Evolutionary conservation across 1,140 invertebrate species (phyloP).

Genomic region (Aphelenchoides avenae): DNA sequence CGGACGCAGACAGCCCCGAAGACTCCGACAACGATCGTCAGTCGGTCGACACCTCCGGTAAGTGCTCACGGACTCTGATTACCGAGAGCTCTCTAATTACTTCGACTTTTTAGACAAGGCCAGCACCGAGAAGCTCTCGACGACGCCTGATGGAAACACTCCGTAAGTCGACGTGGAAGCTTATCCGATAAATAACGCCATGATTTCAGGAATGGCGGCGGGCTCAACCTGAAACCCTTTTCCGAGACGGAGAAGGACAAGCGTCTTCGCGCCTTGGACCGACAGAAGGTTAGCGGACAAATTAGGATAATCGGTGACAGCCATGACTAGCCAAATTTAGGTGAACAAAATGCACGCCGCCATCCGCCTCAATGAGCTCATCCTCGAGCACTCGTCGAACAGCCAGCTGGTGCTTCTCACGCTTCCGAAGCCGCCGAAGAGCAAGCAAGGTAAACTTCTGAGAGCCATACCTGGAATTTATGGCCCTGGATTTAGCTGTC

Average conservation of each 20-base stretch:
- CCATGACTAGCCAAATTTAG: slow-evolving; percentile 10
- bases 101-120: too few relatives aligned
- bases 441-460: slow-evolving; percentile 30
- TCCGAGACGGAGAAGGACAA: slow-evolving; percentile 40
- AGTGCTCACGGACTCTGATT: too few relatives aligned
- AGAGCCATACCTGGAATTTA: background rate
- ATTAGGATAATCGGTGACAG: background rate
- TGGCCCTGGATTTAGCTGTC: slow-evolving; percentile 12
- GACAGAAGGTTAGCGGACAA: slow-evolving; percentile 25
- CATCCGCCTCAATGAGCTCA: slow-evolving; percentile 93
- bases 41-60: too few relatives aligned
- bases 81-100: too few relatives aligned
- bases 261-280: slow-evolving; percentile 41
- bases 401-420: slow-evolving; percentile 95
- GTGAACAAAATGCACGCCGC: slow-evolving; percentile 87
- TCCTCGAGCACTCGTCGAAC: slow-evolving; percentile 89
- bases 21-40: too few relatives aligned
- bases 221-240: too few relatives aligned
- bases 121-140: too few relatives aligned
- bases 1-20: too few relatives aligned
- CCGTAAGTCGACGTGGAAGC: too few relatives aligned
- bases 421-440: slow-evolving; percentile 86
- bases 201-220: too few relatives aligned
- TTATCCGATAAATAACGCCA: too few relatives aligned
- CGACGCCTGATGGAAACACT: too few relatives aligned